Percentiles rank a stretch among this genome's conserved stretches.
phyloP scores from a whole-genome alignment of 2,797 vertebrate species.

The Hemitrygon akajei region DNA sequence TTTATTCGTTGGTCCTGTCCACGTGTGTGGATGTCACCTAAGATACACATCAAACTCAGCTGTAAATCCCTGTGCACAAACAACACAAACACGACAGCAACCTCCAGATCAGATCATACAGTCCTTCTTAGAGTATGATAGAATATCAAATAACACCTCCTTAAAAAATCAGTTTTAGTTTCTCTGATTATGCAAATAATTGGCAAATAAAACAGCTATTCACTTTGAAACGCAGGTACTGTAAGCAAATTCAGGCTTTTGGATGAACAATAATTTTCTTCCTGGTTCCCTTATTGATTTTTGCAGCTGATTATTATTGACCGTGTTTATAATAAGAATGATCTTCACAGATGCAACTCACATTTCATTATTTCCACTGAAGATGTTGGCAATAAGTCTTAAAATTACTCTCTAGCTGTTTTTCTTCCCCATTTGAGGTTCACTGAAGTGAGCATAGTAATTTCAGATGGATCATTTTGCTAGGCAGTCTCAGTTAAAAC shows the following conservation, averaged over 20 bases:
- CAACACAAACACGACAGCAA: neutral
- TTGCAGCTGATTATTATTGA: slow-evolving; percentile 34
- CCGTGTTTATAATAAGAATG: neutral
- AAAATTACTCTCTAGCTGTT: neutral
- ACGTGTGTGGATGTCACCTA: neutral
- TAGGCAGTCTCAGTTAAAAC: slow-evolving; percentile 14
- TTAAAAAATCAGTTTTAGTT: neutral
- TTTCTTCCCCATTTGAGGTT: slow-evolving; percentile 34
- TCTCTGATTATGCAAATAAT: neutral
- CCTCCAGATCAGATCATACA: neutral
- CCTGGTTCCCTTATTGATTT: slow-evolving; percentile 29
- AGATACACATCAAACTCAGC: neutral
- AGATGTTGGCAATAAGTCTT: neutral
- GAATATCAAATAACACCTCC: neutral
- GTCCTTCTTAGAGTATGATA: neutral
- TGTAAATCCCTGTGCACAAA: neutral
- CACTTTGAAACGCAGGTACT: neutral
- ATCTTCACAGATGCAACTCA: slow-evolving; percentile 6
- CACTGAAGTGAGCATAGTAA: slow-evolving; percentile 44
- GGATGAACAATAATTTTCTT: slow-evolving; percentile 18
- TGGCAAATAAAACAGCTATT: neutral
- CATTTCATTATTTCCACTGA: slow-evolving; percentile 27
- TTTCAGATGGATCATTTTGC: slow-evolving; percentile 38
- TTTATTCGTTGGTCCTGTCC: neutral
- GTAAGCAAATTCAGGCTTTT: neutral